Evolutionary conservation across 1,140 invertebrate genomes (phyloP).

Genomic region (Mactra quadrangularis): DNA sequence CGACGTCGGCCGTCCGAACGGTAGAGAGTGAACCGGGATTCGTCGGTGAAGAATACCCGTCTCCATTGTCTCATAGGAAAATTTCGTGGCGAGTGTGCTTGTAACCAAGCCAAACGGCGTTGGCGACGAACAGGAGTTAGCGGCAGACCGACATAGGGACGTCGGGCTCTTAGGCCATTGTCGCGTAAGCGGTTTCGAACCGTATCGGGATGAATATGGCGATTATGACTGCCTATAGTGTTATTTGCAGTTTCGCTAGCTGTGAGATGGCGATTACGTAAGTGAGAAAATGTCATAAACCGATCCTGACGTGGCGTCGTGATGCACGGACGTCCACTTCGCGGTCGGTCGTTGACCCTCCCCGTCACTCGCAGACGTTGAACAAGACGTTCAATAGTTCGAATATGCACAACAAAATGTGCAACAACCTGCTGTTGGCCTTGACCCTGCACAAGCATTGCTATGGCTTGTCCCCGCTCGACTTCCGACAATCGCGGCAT

Average conservation of each 20-base stretch:
- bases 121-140: too few species aligned
- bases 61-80: too few species aligned
- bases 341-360: constrained; percentile 16
- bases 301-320: constrained; percentile 22
- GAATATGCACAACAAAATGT: constrained; percentile 27
- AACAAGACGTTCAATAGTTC: constrained; percentile 19
- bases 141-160: too few species aligned
- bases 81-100: too few species aligned
- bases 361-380: constrained; percentile 6
- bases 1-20: too few species aligned
- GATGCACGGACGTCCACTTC: constrained; percentile 4
- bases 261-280: constrained; percentile 21
- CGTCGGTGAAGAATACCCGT: too few species aligned
- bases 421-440: constrained; percentile 13
- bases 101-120: too few species aligned
- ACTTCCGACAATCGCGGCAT: constrained; percentile 8
- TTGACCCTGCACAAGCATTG: constrained; percentile 20
- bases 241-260: constrained; percentile 4
- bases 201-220: constrained; percentile 10
- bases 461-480: not conserved
- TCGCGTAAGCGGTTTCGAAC: too few species aligned
- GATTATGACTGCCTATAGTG: constrained; percentile 8
- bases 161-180: too few species aligned
- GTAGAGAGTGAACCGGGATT: too few species aligned
- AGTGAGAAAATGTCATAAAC: constrained; percentile 2